Percentiles rank a stretch among this genome's conserved stretches.
Evolutionary conservation across 2,797 vertebrate species (phyloP).

Genomic region (Lutjanus argentimaculatus): DNA sequence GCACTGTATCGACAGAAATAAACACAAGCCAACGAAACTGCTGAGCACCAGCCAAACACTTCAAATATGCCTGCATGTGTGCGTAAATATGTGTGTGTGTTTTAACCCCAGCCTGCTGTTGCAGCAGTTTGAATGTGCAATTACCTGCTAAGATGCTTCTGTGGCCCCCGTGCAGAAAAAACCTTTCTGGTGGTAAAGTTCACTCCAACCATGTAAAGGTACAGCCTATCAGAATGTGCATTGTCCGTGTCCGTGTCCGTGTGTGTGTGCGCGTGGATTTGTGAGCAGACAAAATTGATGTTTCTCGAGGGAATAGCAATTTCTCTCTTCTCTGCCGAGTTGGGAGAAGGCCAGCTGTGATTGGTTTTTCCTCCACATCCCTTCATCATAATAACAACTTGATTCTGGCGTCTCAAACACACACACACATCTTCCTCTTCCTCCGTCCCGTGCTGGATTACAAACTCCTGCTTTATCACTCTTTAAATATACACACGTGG

Average conservation of each 20-base stretch:
- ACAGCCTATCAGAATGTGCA: slow-evolving; percentile 14
- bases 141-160: slow-evolving; percentile 51
- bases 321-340: slow-evolving; percentile 40
- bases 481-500: slow-evolving; percentile 16
- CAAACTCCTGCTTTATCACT: slow-evolving; percentile 40
- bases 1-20: slow-evolving; percentile 53
- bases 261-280: background rate
- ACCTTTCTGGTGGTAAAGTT: slow-evolving; percentile 23
- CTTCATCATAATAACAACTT: slow-evolving; percentile 72
- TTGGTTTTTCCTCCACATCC: slow-evolving; percentile 71
- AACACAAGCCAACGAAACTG: slow-evolving; percentile 58
- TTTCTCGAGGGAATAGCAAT: slow-evolving; percentile 62
- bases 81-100: slow-evolving; percentile 11
- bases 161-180: slow-evolving; percentile 17
- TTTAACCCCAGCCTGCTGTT: slow-evolving; percentile 35
- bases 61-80: slow-evolving; percentile 9
- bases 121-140: slow-evolving; percentile 59
- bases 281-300: slow-evolving; percentile 57
- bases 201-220: slow-evolving; percentile 25
- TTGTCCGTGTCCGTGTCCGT: slow-evolving; percentile 1
- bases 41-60: slow-evolving; percentile 60
- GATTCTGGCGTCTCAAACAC: slow-evolving; percentile 32
- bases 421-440: slow-evolving; percentile 12
- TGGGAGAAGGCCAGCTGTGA: slow-evolving; percentile 67
- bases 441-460: background rate